A percentile compares a stretch with the other conserved stretches of the same genome.
Conservation (phyloP, 2,113 vertebrate species). For the Cyprinodon tularosa region DNA sequence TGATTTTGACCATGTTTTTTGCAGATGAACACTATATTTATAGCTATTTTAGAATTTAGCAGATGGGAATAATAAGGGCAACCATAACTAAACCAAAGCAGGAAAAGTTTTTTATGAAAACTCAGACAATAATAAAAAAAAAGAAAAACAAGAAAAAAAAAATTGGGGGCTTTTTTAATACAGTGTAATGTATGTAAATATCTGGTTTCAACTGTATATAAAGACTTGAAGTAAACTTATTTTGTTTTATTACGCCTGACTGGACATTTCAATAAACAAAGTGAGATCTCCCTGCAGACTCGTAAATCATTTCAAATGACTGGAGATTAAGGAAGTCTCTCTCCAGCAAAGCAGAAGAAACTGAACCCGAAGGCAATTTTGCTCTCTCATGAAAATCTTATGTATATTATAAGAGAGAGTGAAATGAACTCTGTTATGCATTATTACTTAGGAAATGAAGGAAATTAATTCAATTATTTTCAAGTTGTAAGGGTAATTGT, state of each 20-base stretch:
- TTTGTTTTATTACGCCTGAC: slow-evolving; percentile 34
- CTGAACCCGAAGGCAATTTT: slow-evolving; percentile 20
- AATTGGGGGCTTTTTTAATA: too few species aligned
- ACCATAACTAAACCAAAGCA: too few species aligned
- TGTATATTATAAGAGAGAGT: slow-evolving; percentile 37
- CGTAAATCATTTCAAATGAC: slow-evolving; percentile 65
- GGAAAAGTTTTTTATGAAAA: too few species aligned
- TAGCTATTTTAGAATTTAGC: too few species aligned
- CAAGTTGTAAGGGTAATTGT: slow-evolving; percentile 81
- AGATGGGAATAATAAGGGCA: too few species aligned
- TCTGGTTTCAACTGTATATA: background rate
- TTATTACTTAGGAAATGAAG: slow-evolving; percentile 80
- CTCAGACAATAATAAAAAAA: background rate
- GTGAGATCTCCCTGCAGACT: slow-evolving; percentile 33
- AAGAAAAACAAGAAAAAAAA: background rate
- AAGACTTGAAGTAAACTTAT: slow-evolving; percentile 14
- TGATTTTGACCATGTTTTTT: too few species aligned
- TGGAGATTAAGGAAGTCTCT: slow-evolving; percentile 47
- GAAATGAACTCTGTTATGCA: slow-evolving; percentile 61
- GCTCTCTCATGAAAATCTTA: slow-evolving; percentile 40
- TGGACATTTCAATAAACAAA: slow-evolving; percentile 61
- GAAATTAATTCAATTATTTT: slow-evolving; percentile 82
- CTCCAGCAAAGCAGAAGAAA: slow-evolving; percentile 44
- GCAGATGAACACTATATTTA: too few species aligned
- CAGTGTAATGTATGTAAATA: background rate